Conservation (phyloP, 2,113 vertebrate species). For the Herpailurus yagouaroundi region DNA sequence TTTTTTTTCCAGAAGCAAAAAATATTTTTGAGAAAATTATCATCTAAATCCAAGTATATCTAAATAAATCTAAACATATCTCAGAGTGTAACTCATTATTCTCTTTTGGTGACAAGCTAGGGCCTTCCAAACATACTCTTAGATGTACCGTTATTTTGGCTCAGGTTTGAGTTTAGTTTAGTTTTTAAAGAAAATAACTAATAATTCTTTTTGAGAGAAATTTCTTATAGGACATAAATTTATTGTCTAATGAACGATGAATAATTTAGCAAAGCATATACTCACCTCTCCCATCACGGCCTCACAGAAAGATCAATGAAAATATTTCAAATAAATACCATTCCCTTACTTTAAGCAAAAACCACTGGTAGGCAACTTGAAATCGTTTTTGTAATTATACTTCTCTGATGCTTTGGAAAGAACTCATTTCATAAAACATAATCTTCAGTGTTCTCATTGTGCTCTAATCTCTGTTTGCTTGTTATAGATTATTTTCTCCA, state of each 20-base stretch:
- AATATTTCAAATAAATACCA: constrained; percentile 45
- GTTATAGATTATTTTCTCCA: constrained; percentile 41
- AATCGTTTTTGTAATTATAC: constrained; percentile 39
- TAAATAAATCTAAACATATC: neutral
- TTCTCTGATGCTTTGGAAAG: constrained; percentile 48
- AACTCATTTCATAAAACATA: constrained; percentile 43
- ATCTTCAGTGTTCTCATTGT: neutral
- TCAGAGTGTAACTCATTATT: neutral
- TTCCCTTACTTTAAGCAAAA: constrained; percentile 48
- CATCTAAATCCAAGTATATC: too few relatives aligned
- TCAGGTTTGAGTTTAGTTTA: neutral
- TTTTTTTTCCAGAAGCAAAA: neutral
- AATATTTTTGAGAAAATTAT: neutral
- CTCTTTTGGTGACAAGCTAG: neutral
- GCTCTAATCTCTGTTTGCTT: neutral
- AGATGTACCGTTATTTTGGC: constrained; percentile 14
- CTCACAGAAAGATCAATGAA: constrained; percentile 42
- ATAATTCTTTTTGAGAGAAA: constrained; percentile 1
- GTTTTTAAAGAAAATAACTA: neutral
- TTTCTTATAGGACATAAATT: neutral
- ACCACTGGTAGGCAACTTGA: constrained; percentile 33
- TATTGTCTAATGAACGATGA: constrained; percentile 5
- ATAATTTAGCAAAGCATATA: neutral
- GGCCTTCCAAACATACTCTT: neutral
- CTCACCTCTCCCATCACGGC: neutral